A percentile compares a stretch with the other conserved stretches of the same genome.
Evolutionary conservation across 2,113 vertebrate species (phyloP).

Genomic region (Cinclus mexicanus): DNA sequence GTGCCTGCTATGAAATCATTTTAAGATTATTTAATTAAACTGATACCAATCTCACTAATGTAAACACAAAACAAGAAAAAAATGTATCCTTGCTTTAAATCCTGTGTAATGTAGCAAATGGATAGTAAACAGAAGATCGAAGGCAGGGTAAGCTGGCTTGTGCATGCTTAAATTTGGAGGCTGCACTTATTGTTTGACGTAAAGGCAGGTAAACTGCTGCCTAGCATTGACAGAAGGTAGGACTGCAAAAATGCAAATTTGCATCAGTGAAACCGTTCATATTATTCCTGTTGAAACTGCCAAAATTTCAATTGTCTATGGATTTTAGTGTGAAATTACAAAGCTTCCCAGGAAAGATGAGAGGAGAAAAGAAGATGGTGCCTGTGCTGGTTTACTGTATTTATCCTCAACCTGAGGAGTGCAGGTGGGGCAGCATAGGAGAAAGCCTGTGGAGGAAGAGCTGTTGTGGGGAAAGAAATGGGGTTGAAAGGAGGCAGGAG

Average conservation of each 20-base stretch:
- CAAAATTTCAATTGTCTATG: neutral
- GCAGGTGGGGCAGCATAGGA: fast-evolving
- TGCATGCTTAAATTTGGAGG: neutral
- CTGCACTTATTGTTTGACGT: neutral
- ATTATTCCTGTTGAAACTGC: neutral
- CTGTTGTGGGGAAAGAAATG: neutral
- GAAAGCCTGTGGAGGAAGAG: neutral
- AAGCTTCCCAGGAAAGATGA: neutral
- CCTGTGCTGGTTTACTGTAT: neutral
- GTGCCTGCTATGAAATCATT: neutral
- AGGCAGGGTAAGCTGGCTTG: neutral
- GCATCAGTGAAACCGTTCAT: neutral
- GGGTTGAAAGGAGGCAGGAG: neutral
- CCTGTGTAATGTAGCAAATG: neutral
- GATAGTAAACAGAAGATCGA: neutral
- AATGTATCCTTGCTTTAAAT: neutral
- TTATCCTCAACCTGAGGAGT: neutral
- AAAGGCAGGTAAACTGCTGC: neutral
- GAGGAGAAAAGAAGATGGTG: neutral
- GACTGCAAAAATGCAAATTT: neutral
- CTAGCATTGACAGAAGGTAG: neutral
- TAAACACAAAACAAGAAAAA: constrained; percentile 38
- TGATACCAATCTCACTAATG: constrained; percentile 19
- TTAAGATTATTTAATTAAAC: constrained; percentile 35
- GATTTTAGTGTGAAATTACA: neutral